Evolutionary conservation across 2,797 vertebrate genomes (phyloP).

Genomic region (Catamblyrhynchus diadema): DNA sequence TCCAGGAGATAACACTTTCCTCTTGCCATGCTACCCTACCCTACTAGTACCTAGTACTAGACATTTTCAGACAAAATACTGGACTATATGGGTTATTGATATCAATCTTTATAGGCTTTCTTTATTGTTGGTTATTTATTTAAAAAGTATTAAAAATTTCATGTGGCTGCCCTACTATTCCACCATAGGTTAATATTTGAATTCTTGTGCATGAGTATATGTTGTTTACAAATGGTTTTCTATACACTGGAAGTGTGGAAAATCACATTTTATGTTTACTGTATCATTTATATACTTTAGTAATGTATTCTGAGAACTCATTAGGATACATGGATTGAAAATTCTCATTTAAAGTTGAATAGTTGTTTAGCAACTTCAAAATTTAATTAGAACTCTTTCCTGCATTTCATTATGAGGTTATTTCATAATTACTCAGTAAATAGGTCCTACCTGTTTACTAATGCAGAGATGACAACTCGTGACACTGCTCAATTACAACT

Average conservation of each 20-base stretch:
- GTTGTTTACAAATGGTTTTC: conserved; percentile 48
- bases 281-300: conserved; percentile 10
- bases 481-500: conserved; percentile 72
- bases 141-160: background rate
- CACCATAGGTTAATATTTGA: background rate
- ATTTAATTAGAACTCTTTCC: conserved; percentile 83
- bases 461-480: conserved; percentile 78
- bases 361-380: conserved; percentile 82
- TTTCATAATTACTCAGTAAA: conserved; percentile 82
- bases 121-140: background rate
- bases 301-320: conserved; percentile 67
- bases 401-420: conserved; percentile 90
- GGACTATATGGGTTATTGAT: background rate
- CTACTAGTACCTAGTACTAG: background rate
- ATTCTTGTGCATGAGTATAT: conserved; percentile 18
- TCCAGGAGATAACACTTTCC: background rate
- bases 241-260: background rate
- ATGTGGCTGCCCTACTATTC: background rate
- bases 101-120: background rate
- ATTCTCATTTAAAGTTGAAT: conserved; percentile 75
- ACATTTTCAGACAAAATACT: background rate
- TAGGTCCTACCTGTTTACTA: conserved; percentile 72
- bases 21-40: background rate
- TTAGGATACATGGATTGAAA: conserved; percentile 56
- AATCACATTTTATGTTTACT: conserved; percentile 25